Evolutionary conservation across 37 sponge, comb jelly and placozoan genomes (phyloP).

Genomic region (Haliclona indistincta): DNA sequence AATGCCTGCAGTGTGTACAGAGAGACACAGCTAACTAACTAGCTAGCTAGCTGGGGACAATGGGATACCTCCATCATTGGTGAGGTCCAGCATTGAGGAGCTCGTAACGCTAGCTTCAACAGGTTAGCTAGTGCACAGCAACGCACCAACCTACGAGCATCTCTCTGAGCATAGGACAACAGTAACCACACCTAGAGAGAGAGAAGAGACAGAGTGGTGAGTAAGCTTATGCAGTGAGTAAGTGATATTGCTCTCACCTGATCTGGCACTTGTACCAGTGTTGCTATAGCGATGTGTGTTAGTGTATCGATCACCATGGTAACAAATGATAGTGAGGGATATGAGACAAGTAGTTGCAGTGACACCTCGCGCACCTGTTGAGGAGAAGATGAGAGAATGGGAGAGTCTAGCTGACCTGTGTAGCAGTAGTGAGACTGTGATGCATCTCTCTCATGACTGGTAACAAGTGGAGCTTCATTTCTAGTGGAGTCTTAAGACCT

Average conservation of each 20-base stretch:
- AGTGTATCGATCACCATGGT: constrained; percentile 68
- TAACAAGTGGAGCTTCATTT: constrained; percentile 77
- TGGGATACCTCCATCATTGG: constrained; percentile 51
- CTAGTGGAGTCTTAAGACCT: constrained; percentile 77
- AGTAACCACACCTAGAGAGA: constrained; percentile 52
- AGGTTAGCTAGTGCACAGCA: constrained; percentile 42
- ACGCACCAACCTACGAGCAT: constrained; percentile 50
- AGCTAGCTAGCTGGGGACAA: neutral
- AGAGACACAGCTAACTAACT: neutral
- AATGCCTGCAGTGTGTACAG: too few relatives aligned
- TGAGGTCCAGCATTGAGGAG: constrained; percentile 72
- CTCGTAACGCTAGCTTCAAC: constrained; percentile 15
- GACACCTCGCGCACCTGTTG: constrained; percentile 83
- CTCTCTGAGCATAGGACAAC: constrained; percentile 46
- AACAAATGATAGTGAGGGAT: constrained; percentile 78
- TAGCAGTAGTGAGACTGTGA: constrained; percentile 67
- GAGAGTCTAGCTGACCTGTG: constrained; percentile 48
- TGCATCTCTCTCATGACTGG: constrained; percentile 80
- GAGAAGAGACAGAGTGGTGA: too few relatives aligned
- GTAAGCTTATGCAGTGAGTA: too few relatives aligned
- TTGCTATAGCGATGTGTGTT: constrained; percentile 62
- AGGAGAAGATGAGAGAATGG: neutral
- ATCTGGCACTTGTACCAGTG: constrained; percentile 48
- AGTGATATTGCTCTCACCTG: constrained; percentile 66
- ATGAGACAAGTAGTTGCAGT: constrained; percentile 61